Evolutionary conservation across 2,888 invertebrate genomes (phyloP), one percentile per base, ranked within the genome.

Genomic region (Mythimna lalbum): DNA sequence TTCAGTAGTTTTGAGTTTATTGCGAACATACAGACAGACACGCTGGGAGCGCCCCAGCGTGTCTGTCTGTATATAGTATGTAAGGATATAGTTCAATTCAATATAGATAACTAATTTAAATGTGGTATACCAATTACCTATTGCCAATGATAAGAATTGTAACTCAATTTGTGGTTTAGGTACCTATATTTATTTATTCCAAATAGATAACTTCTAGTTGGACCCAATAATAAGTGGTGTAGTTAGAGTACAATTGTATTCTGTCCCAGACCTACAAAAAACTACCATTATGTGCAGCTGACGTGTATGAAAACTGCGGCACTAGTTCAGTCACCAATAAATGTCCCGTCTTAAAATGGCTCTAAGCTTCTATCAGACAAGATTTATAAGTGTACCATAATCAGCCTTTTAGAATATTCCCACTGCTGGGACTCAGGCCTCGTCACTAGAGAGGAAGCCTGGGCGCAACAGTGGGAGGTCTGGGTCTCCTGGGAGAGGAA

Each of bases 161-260:
- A 23, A 47, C 19, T 10, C 12, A 47, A 21, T 47, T 71, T 43
- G 78, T 63, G 74, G 78, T 72, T 50, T 19, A 36, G 36, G 36
- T 36, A 33, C 4, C 0, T 31, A 57, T 23, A 39, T 62, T 57
- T 73, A 50, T 50, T 73, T 73, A 57, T 63, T 50, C 23, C 49
- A 59, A 71, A 55, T 50, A 49, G 62, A 49, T 63, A 72, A 63
- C 17, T 43, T 43, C 39, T 57, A 19, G 14, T 43, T 43, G 19
- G 19, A 19, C 7, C 21, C 27, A 53, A 19, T 19, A 27, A 10
- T 9, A 21, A 5, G n/a, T 65, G 14, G 1, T 21, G 23, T 52
- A 21, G 23, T 52, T 14, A 23, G 23, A 47, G 5, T 1, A 27
- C 27, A 27, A 27, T 12, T 52, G 50, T 21, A 23, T 23, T 53